These are phyloP conservation scores for Vireo altiloquus DNA, from an alignment of 2,113 vertebrate species.

Conservation along the genomic window DNA sequence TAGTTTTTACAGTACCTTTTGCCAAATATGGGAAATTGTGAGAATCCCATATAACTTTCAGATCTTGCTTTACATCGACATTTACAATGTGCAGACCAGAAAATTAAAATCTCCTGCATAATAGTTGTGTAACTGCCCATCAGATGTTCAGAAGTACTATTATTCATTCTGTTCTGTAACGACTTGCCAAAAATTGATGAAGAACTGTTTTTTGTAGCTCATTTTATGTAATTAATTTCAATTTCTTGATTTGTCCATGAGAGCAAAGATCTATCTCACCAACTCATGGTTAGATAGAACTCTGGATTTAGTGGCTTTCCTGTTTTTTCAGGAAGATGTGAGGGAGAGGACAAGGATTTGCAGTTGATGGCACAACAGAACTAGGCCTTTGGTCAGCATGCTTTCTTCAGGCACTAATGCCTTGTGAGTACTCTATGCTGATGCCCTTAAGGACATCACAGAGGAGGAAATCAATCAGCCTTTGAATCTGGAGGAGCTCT, in stretches of 20 bases:
- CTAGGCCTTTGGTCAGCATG: background rate
- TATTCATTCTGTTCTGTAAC: background rate
- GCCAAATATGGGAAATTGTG: background rate
- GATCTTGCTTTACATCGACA: background rate
- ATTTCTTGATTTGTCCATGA: background rate
- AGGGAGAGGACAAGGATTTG: background rate
- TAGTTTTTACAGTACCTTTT: background rate
- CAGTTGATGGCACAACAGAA: background rate
- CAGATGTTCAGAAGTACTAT: background rate
- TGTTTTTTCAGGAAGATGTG: background rate
- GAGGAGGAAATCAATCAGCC: background rate
- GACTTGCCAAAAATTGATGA: background rate
- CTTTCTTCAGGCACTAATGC: background rate
- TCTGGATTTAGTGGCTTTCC: background rate
- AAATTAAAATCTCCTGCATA: background rate
- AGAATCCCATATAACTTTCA: background rate
- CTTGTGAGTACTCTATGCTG: background rate
- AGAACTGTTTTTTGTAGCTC: background rate
- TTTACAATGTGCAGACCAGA: background rate
- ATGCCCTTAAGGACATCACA: background rate
- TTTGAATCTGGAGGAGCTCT: background rate
- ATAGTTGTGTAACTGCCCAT: background rate
- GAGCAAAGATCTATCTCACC: background rate
- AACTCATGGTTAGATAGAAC: background rate
- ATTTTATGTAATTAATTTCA: background rate